Evolutionary conservation across 1,140 invertebrate species (phyloP).

Genomic region (Muscidifurax raptorellus): DNA sequence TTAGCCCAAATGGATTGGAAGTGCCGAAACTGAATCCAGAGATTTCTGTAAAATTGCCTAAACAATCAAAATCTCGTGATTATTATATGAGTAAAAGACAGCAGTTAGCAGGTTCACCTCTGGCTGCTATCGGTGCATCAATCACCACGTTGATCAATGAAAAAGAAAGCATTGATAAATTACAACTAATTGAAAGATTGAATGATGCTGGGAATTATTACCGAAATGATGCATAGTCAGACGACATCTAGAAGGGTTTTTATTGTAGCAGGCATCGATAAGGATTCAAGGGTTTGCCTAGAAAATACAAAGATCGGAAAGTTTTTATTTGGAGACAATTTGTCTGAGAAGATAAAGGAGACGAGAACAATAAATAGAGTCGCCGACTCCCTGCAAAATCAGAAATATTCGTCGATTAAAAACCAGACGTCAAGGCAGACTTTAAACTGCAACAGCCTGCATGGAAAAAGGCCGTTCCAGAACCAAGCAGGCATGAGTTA

Average conservation of each 20-base stretch:
- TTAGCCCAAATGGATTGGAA: too few relatives aligned
- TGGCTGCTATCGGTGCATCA: background rate
- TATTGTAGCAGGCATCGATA: slow-evolving; percentile 8
- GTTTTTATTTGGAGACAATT: slow-evolving; percentile 8
- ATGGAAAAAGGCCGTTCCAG: too few relatives aligned
- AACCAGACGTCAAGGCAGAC: background rate
- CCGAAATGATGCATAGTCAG: background rate
- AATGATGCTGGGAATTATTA: slow-evolving; percentile 11
- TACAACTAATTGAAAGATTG: background rate
- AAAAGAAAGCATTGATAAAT: slow-evolving; percentile 16
- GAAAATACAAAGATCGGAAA: background rate
- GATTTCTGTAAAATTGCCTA: too few relatives aligned
- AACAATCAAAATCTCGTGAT: too few relatives aligned
- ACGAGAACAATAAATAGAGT: background rate
- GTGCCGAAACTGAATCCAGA: too few relatives aligned
- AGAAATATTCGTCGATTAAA: background rate
- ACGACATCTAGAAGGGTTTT: slow-evolving; percentile 16
- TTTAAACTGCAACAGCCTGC: too few relatives aligned
- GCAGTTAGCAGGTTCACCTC: background rate
- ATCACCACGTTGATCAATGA: background rate
- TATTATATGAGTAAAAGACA: slow-evolving; percentile 4
- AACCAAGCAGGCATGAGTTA: background rate
- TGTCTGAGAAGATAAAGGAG: background rate
- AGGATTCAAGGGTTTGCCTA: background rate
- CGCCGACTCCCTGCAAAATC: background rate